Conservation (phyloP, 1,140 invertebrate genomes). For the Arctopsyche grandis region DNA sequence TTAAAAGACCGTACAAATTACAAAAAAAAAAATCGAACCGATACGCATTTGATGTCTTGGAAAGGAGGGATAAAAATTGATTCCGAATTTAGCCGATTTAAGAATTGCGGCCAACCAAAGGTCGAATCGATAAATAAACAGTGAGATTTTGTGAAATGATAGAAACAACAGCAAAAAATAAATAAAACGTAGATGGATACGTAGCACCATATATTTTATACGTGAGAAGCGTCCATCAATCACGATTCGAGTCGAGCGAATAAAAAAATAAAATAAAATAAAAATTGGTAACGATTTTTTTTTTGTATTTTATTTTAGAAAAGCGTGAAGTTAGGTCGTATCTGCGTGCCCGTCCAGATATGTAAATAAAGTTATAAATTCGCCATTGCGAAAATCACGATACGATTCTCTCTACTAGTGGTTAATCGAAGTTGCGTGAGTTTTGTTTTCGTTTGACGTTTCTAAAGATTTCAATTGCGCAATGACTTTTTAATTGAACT, state of each 20-base stretch:
- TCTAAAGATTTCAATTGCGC: too few relatives aligned
- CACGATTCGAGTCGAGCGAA: background rate
- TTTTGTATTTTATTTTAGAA: too few relatives aligned
- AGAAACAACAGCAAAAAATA: background rate
- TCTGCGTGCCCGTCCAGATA: background rate
- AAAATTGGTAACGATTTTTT: background rate
- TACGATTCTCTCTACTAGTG: background rate
- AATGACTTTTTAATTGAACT: slow-evolving; percentile 12
- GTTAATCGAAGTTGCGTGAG: too few relatives aligned
- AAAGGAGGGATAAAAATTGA: too few relatives aligned
- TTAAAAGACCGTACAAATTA: too few relatives aligned
- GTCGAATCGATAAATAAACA: slow-evolving; percentile 19
- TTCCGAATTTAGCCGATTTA: too few relatives aligned
- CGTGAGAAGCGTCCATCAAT: background rate
- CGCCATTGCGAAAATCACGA: slow-evolving; percentile 1
- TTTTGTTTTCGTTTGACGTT: too few relatives aligned
- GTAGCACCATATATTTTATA: background rate
- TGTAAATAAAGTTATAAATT: slow-evolving; percentile 20
- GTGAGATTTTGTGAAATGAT: background rate
- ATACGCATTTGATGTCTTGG: too few relatives aligned
- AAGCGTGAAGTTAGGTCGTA: background rate
- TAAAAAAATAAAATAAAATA: slow-evolving; percentile 1
- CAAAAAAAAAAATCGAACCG: too few relatives aligned
- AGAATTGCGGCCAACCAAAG: slow-evolving; percentile 15
- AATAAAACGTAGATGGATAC: background rate